Evolutionary conservation across 1,140 invertebrate species (phyloP).

Genomic region (Heliconius hermathena): DNA sequence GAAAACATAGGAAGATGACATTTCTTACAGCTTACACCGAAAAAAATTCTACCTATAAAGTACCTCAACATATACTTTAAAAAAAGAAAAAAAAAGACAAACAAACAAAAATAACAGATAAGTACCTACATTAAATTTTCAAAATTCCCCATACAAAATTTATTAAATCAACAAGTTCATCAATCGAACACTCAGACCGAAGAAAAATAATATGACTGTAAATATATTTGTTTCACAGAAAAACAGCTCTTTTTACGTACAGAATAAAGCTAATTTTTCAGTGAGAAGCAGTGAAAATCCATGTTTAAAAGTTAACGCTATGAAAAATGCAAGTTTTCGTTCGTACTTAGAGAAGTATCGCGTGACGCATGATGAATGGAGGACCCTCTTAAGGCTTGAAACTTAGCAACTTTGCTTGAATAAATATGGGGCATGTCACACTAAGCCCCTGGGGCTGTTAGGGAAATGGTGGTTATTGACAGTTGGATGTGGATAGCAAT

Average conservation of each 20-base stretch:
- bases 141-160: conserved; percentile 8
- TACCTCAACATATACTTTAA: too few species aligned
- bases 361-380: conserved; percentile 61
- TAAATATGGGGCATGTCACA: conserved; percentile 49
- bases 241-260: neutral
- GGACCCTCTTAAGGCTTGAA: conserved; percentile 45
- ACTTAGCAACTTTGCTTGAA: conserved; percentile 46
- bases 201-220: conserved; percentile 17
- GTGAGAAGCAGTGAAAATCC: neutral
- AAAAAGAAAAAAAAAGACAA: too few species aligned
- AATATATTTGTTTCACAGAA: neutral
- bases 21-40: too few species aligned
- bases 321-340: conserved; percentile 64
- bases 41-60: too few species aligned
- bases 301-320: conserved; percentile 52
- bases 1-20: too few species aligned
- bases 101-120: neutral
- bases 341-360: conserved; percentile 59
- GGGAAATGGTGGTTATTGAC: neutral
- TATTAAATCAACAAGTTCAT: conserved; percentile 32
- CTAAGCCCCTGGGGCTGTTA: neutral
- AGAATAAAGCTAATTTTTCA: conserved; percentile 4
- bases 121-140: neutral
- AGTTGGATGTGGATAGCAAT: neutral
- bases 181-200: conserved; percentile 25